Evolutionary conservation across 2,797 vertebrate genomes (phyloP).

Genomic region (Graptemys geographica): DNA sequence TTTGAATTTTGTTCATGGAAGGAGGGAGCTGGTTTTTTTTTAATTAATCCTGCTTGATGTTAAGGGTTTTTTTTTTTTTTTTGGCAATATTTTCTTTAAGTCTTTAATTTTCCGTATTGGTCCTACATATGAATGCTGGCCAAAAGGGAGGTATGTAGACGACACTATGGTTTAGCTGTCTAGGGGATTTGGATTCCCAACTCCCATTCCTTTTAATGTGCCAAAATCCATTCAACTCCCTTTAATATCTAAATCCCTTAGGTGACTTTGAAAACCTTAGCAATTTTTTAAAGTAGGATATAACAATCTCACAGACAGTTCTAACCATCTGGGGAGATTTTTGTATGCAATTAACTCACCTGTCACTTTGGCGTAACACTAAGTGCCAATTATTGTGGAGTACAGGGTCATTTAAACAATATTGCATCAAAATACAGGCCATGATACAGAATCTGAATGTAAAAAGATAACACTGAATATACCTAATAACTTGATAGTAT

Average conservation of each 20-base stretch:
- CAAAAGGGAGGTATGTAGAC: background rate
- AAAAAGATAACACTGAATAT: constrained; percentile 40
- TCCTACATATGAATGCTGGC: background rate
- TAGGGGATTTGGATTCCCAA: background rate
- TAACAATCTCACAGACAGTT: constrained; percentile 70
- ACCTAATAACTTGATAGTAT: constrained; percentile 62
- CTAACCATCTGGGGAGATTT: constrained; percentile 75
- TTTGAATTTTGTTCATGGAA: background rate
- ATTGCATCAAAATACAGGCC: constrained; percentile 49
- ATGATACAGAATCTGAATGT: constrained; percentile 50
- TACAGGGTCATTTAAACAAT: constrained; percentile 53
- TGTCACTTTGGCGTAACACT: constrained; percentile 65
- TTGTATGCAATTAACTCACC: constrained; percentile 75
- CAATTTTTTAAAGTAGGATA: constrained; percentile 64
- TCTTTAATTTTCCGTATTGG: background rate
- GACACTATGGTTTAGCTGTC: background rate
- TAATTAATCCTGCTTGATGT: background rate
- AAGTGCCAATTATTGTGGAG: constrained; percentile 49
- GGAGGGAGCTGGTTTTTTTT: background rate
- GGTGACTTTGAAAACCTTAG: constrained; percentile 43
- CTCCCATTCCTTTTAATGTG: background rate
- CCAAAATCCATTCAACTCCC: background rate
- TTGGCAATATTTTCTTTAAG: background rate
- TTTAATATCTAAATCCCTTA: background rate
- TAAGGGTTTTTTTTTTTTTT: background rate